These are phyloP conservation scores for Leiothrix lutea DNA, from an alignment of 2,113 vertebrate genomes.

Conservation along the genomic window DNA sequence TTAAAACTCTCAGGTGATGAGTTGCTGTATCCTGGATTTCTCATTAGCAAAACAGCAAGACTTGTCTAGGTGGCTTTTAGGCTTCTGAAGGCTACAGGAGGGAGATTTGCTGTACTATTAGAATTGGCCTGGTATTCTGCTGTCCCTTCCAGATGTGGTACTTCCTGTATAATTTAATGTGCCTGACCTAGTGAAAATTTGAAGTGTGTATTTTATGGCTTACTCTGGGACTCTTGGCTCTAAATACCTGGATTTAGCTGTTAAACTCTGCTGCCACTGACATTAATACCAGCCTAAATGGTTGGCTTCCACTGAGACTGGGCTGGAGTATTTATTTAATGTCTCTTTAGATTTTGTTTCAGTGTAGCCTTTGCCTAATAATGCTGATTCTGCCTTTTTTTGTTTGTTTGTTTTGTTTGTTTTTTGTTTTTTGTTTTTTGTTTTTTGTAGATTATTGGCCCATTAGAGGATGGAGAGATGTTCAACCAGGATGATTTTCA, in stretches of 20 bases:
- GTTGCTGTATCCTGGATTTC: neutral
- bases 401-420: neutral
- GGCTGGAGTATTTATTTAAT: neutral
- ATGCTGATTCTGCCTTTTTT: neutral
- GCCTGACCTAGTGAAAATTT: neutral
- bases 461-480: constrained; percentile 86
- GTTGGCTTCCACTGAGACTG: neutral
- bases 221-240: neutral
- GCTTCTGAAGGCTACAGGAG: neutral
- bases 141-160: neutral
- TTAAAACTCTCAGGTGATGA: neutral
- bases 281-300: neutral
- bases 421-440: neutral
- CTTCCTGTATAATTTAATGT: neutral
- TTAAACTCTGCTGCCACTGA: neutral
- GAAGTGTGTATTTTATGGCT: neutral
- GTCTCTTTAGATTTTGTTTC: neutral
- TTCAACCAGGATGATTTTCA: constrained; percentile 98
- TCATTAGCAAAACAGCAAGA: neutral
- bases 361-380: neutral
- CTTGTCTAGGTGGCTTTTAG: neutral
- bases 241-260: neutral
- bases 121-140: neutral
- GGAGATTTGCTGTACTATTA: neutral
- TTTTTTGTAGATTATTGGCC: constrained; percentile 87